Conservation (phyloP, 2,797 vertebrate genomes). For the Varecia variegata region DNA sequence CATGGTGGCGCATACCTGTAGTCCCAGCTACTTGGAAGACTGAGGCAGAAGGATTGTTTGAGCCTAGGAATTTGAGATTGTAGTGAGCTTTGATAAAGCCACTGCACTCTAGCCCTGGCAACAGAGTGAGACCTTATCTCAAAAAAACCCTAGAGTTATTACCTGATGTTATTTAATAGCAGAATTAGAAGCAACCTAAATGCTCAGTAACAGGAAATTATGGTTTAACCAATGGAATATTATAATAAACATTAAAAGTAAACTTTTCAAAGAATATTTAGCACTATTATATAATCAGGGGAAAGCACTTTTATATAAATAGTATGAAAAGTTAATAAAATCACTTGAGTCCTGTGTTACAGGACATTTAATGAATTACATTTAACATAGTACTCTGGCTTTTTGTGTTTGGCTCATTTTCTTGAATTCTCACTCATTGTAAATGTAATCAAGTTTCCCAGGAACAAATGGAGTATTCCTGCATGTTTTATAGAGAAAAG, state of each 20-base stretch:
- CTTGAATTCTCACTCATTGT: not conserved
- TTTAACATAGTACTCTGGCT: not conserved
- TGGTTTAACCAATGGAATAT: not conserved
- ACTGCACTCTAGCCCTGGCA: no score
- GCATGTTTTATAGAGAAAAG: not conserved
- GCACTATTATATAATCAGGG: not conserved
- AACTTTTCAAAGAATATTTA: constrained; percentile 38
- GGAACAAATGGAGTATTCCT: not conserved
- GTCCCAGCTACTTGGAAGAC: no score
- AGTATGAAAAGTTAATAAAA: not conserved
- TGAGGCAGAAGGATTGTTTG: no score
- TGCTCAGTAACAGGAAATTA: not conserved
- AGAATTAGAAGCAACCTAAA: not conserved
- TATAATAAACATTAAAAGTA: not conserved
- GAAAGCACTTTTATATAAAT: not conserved
- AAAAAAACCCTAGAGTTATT: not conserved
- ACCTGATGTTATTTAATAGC: not conserved
- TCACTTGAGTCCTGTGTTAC: not conserved
- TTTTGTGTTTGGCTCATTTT: constrained; percentile 11
- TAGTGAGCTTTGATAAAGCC: no score
- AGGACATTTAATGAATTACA: not conserved
- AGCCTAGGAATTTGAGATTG: no score
- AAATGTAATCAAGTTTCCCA: not conserved
- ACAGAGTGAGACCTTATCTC: no score
- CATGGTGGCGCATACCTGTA: no score